Conservation (phyloP, 2,888 invertebrate species). For the Lamellibrachia satsuma region DNA sequence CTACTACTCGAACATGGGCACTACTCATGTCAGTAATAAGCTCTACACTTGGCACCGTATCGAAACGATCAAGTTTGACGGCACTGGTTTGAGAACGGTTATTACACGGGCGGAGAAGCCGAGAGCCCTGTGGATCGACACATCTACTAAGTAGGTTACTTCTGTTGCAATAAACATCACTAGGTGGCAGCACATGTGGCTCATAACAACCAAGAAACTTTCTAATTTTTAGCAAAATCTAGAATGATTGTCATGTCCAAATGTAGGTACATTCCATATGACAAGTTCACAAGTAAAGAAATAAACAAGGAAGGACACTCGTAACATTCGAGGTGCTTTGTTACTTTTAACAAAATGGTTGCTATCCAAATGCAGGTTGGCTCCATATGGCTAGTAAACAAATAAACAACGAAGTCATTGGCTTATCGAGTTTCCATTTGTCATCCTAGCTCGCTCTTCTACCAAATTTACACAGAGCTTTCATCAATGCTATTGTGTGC, state of each 20-base stretch:
- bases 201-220: neutral
- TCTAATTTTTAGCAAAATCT: too few relatives aligned
- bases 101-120: slow-evolving; percentile 49
- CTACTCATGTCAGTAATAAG: slow-evolving; percentile 47
- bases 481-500: too few relatives aligned
- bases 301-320: too few relatives aligned
- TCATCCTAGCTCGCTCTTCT: too few relatives aligned
- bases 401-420: neutral
- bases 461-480: too few relatives aligned
- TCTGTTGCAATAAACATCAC: neutral
- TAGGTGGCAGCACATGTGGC: neutral
- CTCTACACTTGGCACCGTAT: slow-evolving; percentile 53
- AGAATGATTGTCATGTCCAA: neutral
- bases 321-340: too few relatives aligned
- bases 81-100: slow-evolving; percentile 44
- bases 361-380: too few relatives aligned
- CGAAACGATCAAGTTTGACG: slow-evolving; percentile 50
- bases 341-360: too few relatives aligned
- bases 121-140: slow-evolving; percentile 49
- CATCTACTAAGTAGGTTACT: slow-evolving; percentile 41
- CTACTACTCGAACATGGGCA: slow-evolving; percentile 56
- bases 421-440: neutral
- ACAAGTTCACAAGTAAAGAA: too few relatives aligned
- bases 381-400: too few relatives aligned
- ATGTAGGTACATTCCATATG: neutral